Conservation (phyloP, 2,113 vertebrate species). For the Merops nubicus region DNA sequence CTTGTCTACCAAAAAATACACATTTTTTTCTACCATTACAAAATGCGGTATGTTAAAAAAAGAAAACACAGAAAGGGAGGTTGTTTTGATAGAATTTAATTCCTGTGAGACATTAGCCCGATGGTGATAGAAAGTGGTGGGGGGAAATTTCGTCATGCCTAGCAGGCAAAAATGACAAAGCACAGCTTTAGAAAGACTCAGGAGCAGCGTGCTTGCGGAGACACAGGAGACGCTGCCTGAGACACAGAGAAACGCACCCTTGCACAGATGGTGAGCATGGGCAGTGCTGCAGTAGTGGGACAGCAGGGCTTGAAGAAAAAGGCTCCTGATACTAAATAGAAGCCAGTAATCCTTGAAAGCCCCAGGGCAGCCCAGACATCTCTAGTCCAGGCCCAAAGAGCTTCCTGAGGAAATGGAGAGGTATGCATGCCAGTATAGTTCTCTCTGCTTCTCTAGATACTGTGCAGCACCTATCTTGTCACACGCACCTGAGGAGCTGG, state of each 20-base stretch:
- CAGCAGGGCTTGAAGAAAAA: neutral
- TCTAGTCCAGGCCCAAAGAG: neutral
- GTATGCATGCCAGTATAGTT: neutral
- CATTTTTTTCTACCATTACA: neutral
- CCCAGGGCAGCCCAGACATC: neutral
- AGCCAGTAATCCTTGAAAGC: neutral
- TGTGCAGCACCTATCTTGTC: fast-evolving
- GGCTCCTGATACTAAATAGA: neutral
- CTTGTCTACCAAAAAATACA: neutral
- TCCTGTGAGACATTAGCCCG: neutral
- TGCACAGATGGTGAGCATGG: neutral
- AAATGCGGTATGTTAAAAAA: neutral
- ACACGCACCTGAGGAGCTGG: neutral
- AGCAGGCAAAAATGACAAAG: neutral
- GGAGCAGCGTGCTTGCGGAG: neutral
- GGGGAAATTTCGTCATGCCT: neutral
- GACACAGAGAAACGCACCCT: neutral
- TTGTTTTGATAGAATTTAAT: neutral
- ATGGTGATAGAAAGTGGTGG: neutral
- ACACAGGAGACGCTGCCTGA: neutral
- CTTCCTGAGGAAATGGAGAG: neutral
- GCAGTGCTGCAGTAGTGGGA: neutral
- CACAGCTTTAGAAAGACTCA: neutral
- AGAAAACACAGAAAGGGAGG: neutral
- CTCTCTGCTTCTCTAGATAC: neutral